Base-by-base conservation (phyloP, 2,797 vertebrate species). In the Spinus olivaceus region DNA sequence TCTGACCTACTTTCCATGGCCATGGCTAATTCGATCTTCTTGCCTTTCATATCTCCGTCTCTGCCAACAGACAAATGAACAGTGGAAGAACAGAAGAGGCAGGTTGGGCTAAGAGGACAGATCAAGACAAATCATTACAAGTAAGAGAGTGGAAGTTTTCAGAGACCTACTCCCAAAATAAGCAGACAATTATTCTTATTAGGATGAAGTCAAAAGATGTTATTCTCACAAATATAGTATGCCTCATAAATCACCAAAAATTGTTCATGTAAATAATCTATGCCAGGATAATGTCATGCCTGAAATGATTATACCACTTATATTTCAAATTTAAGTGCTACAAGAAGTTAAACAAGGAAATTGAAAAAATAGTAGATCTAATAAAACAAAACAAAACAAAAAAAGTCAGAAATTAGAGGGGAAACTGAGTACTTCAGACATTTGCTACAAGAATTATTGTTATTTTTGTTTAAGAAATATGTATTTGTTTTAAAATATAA, bases 1-100 rank as follows among this genome's bases (percentile, higher is more conserved):
- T 94, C 94, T 97, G 95, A 94, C 94, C 95, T 96, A 95, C 94
- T 96, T 97, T 97, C 94, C 87, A 86, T 92, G 87, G 85, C 83
- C 89, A 81, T 65, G 47, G 66, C 89, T 97, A 96, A 96, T 97
- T 97, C 63, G 24, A 96, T 96, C 94, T 95, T 97, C 84, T 96
- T 96, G 89, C 95, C 66, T 90, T 95, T 94, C 89, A 35, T 83
- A 89, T 95, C 91, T 91, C 95, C 66, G 61, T 87, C 81, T 94
- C 94, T 93, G 84, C 81, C 92, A 96, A 83, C 67, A 89, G 87
- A 92, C 63, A 95, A 91, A 97, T 88, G 85, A 97, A 66, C 91
- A 91, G 89, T 83, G 85, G 87, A 94, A 94, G 89, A 91, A 69
- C 60, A 83, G 89, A 95, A 86, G 63, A 93, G 72, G 89, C 91